phyloP scores from a whole-genome alignment of 1,140 invertebrate genomes.

The Trachymyrmex septentrionalis region DNA sequence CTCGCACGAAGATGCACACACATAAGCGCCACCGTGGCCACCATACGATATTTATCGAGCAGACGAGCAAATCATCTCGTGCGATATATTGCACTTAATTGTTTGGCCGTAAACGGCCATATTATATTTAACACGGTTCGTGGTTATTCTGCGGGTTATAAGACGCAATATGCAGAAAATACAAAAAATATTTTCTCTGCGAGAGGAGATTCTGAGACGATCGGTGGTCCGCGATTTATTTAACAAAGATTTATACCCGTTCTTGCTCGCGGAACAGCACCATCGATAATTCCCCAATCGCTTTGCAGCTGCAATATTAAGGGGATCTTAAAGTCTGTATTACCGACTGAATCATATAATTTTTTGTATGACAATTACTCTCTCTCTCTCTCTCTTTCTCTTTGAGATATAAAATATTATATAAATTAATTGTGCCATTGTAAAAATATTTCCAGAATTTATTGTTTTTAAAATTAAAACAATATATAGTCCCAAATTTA shows the following conservation, averaged over 20 bases:
- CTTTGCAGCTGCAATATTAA: conserved; percentile 17
- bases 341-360: no score
- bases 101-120: conserved; percentile 69
- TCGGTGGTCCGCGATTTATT: not conserved
- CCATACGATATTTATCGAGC: not conserved
- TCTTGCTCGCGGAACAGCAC: not conserved
- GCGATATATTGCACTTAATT: conserved; percentile 67
- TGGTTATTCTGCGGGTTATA: not conserved
- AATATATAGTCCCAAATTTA: no score
- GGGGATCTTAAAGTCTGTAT: not conserved
- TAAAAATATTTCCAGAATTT: no score
- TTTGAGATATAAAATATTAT: no score
- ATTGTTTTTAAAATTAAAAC: no score
- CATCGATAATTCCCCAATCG: conserved; percentile 45
- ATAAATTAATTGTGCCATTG: no score
- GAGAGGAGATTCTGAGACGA: not conserved
- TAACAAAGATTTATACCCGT: conserved; percentile 39
- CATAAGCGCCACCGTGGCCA: not conserved
- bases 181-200: not conserved
- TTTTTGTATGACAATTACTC: no score
- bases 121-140: conserved; percentile 19
- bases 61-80: not conserved
- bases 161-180: conserved; percentile 13
- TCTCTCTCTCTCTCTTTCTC: no score
- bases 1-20: conserved; percentile 22